These are phyloP conservation scores for Spodoptera frugiperda DNA, from an alignment of 1,140 invertebrate species.

Conservation along the genomic window DNA sequence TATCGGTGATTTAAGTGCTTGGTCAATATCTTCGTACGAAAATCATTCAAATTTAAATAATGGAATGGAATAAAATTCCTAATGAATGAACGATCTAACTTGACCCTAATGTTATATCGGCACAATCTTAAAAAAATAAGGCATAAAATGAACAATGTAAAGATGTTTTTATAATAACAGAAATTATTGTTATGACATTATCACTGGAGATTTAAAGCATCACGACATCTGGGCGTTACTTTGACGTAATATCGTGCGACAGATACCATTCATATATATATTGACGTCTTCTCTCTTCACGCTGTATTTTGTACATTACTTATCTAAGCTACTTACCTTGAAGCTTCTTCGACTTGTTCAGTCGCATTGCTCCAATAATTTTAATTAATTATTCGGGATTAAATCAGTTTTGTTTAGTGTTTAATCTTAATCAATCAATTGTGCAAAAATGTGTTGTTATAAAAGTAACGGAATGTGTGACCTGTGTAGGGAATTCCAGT, in stretches of 20 bases:
- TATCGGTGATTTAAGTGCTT: no score
- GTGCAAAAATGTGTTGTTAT: conserved; percentile 81
- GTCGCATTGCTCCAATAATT: conserved; percentile 66
- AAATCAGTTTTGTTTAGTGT: conserved; percentile 51
- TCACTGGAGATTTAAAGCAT: conserved; percentile 80
- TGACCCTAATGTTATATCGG: conserved; percentile 27
- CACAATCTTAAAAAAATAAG: conserved; percentile 32
- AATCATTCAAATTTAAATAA: background rate
- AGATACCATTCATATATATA: conserved; percentile 84
- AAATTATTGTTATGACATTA: conserved; percentile 73
- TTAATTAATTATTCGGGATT: conserved; percentile 58
- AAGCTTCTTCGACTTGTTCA: conserved; percentile 74
- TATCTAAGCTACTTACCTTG: conserved; percentile 84
- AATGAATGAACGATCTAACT: conserved; percentile 3
- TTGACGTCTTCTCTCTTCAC: conserved; percentile 74
- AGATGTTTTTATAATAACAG: conserved; percentile 51
- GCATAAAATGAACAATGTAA: conserved; percentile 16
- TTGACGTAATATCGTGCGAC: conserved; percentile 82
- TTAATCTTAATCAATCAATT: conserved; percentile 36
- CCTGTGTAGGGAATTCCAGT: conserved; percentile 78
- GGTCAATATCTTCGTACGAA: background rate
- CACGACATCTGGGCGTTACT: conserved; percentile 82
- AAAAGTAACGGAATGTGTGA: conserved; percentile 80
- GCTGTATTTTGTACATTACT: conserved; percentile 81
- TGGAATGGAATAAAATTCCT: background rate